A percentile compares a stretch with the other conserved stretches of the same genome.
Conservation (phyloP, 2,888 invertebrate genomes). For the Autographa pulchrina region DNA sequence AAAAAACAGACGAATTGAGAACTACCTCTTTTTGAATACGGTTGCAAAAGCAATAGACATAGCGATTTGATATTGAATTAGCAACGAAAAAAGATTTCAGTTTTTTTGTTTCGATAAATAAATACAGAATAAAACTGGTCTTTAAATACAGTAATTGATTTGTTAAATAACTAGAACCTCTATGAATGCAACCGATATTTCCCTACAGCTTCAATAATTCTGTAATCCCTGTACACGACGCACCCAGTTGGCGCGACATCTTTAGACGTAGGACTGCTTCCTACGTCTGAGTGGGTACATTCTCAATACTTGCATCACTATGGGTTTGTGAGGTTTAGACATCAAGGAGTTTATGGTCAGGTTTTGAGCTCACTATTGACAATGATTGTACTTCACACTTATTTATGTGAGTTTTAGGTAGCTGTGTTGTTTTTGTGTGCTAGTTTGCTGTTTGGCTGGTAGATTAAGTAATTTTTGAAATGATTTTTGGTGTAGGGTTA, state of each 20-base stretch:
- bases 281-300: conserved; percentile 68
- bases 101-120: too few species aligned
- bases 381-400: conserved; percentile 20
- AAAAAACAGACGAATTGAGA: too few species aligned
- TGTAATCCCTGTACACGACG: background rate
- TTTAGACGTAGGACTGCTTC: conserved; percentile 53
- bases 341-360: conserved; percentile 21
- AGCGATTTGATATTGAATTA: too few species aligned
- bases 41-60: too few species aligned
- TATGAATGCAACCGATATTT: background rate
- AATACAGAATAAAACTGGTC: too few species aligned
- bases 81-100: too few species aligned
- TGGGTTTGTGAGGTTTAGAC: conserved; percentile 47
- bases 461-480: too few species aligned
- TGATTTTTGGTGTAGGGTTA: too few species aligned
- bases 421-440: background rate
- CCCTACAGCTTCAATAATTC: background rate
- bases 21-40: too few species aligned
- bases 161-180: background rate
- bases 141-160: background rate
- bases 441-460: too few species aligned
- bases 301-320: conserved; percentile 71
- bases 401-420: conserved; percentile 12
- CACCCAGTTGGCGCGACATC: conserved; percentile 14
- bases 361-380: conserved; percentile 1